Evolutionary conservation across 2,113 vertebrate genomes (phyloP).

Genomic region (Misgurnus mizolepis): DNA sequence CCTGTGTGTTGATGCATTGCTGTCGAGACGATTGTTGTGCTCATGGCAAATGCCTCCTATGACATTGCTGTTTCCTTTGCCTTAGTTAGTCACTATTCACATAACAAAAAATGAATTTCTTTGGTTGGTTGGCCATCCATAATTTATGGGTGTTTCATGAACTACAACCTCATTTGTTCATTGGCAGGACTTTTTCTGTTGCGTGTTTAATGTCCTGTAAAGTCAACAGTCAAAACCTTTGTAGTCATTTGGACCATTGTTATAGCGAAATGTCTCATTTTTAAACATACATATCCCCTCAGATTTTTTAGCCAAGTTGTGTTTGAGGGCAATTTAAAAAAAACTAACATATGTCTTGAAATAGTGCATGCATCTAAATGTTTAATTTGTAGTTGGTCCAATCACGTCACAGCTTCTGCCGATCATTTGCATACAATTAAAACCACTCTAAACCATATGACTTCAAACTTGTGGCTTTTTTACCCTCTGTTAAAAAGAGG

Average conservation of each 20-base stretch:
- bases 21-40: not conserved
- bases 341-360: not conserved
- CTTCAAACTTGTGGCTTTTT: too few relatives aligned
- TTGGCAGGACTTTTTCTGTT: not conserved
- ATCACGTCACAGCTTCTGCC: too few relatives aligned
- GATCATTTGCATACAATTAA: too few relatives aligned
- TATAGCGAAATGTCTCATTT: not conserved
- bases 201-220: not conserved
- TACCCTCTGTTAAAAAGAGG: too few relatives aligned
- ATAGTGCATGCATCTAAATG: not conserved
- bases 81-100: conserved; percentile 19
- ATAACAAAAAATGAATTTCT: conserved; percentile 14
- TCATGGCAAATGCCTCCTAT: not conserved
- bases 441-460: too few relatives aligned
- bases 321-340: too few relatives aligned
- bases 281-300: not conserved
- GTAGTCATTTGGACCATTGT: not conserved
- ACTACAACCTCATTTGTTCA: not conserved
- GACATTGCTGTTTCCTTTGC: not conserved
- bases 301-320: not conserved
- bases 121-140: not conserved
- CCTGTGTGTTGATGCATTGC: conserved; percentile 4
- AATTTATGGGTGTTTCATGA: not conserved
- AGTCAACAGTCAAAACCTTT: not conserved
- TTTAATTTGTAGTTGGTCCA: too few relatives aligned